A percentile compares a stretch with the other conserved stretches of the same genome.
Evolutionary conservation across 1,140 invertebrate species (phyloP).

Genomic region (Campoletis sonorensis): DNA sequence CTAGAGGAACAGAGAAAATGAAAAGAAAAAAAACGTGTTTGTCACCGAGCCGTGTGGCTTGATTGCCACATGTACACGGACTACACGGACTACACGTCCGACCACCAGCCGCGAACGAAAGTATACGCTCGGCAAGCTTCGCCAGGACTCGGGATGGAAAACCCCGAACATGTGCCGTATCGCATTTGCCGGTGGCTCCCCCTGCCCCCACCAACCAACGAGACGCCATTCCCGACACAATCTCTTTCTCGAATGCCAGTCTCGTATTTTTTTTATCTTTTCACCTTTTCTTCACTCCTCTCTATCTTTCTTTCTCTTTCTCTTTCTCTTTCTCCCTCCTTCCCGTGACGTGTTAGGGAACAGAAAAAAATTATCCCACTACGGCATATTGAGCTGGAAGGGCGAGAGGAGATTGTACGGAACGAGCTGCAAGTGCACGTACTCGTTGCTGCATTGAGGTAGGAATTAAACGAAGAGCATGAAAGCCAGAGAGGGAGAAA

Average conservation of each 20-base stretch:
- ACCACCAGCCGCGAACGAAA: constrained; percentile 54
- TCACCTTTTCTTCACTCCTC: neutral
- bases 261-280: neutral
- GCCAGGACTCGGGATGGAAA: constrained; percentile 52
- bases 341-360: neutral
- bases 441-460: constrained; percentile 26
- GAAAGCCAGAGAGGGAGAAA: neutral
- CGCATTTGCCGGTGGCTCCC: constrained; percentile 34
- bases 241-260: constrained; percentile 10
- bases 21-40: constrained; percentile 59
- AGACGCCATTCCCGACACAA: constrained; percentile 21
- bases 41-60: constrained; percentile 66
- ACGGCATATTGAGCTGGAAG: neutral
- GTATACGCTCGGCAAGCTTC: constrained; percentile 57
- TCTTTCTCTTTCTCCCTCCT: constrained; percentile 21
- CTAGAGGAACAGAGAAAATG: neutral
- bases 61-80: constrained; percentile 74
- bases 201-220: constrained; percentile 5
- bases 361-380: constrained; percentile 14
- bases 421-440: constrained; percentile 21
- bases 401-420: neutral
- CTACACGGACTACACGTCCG: constrained; percentile 68
- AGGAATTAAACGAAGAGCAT: neutral
- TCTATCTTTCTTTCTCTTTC: neutral
- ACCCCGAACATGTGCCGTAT: constrained; percentile 30